Evolutionary conservation across 2,888 invertebrate species (phyloP).

Genomic region (Leucoptera coffeella): DNA sequence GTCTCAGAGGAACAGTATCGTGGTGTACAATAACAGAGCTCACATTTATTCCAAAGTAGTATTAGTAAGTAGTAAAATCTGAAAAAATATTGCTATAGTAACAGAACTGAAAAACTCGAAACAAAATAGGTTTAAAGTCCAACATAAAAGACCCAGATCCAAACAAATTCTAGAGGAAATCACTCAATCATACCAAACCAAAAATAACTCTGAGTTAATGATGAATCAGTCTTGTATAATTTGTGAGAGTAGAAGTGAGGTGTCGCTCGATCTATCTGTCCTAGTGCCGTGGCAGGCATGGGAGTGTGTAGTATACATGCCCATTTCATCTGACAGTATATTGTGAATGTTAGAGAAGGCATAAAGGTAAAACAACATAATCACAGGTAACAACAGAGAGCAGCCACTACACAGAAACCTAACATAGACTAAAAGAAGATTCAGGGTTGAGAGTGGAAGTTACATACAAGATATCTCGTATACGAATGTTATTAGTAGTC

Average conservation of each 20-base stretch:
- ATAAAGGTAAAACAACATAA: constrained; percentile 51
- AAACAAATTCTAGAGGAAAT: no score
- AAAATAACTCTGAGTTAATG: constrained; percentile 5
- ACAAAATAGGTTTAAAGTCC: constrained; percentile 6
- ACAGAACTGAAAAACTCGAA: background rate
- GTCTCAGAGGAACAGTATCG: no score
- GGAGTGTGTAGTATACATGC: constrained; percentile 31
- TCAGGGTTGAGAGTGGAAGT: constrained; percentile 13
- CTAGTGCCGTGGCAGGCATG: constrained; percentile 46
- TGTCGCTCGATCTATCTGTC: constrained; percentile 48
- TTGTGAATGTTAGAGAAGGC: constrained; percentile 50
- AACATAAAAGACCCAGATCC: constrained; percentile 7
- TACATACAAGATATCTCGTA: background rate
- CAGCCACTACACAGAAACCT: constrained; percentile 54
- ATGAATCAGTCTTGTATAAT: constrained; percentile 10
- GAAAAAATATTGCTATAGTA: background rate
- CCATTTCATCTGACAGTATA: constrained; percentile 44
- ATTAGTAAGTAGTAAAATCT: no score
- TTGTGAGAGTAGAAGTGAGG: constrained; percentile 44
- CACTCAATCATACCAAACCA: no score
- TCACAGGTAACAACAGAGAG: constrained; percentile 52
- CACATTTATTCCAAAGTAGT: no score
- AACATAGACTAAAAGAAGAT: constrained; percentile 43
- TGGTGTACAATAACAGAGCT: no score
- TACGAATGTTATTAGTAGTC: background rate